A percentile compares a stretch with the other conserved stretches of the same genome.
Evolutionary conservation across 2,113 vertebrate genomes (phyloP).

Genomic region (Corydoras maculifer): DNA sequence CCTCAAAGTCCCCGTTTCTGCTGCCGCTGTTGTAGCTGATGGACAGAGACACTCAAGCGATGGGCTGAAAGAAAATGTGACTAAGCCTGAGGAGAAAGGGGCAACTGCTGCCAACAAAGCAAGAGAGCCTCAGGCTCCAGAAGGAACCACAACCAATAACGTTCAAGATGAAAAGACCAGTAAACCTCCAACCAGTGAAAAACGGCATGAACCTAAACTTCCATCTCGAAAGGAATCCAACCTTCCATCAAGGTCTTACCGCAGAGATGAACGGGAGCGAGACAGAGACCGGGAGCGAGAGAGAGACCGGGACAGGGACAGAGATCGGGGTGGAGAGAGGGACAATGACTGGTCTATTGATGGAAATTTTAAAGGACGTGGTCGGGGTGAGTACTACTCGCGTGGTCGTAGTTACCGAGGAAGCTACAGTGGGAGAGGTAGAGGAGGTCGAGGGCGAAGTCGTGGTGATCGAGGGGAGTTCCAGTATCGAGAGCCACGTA

Average conservation of each 20-base stretch:
- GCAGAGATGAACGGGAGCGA: constrained; percentile 73
- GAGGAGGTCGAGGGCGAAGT: constrained; percentile 82
- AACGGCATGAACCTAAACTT: constrained; percentile 71
- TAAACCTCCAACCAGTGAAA: constrained; percentile 67
- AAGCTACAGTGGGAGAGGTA: constrained; percentile 81
- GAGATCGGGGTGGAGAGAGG: constrained; percentile 55
- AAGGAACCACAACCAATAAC: constrained; percentile 47
- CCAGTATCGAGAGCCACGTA: constrained; percentile 81
- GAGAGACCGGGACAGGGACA: constrained; percentile 36
- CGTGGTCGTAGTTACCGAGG: constrained; percentile 91
- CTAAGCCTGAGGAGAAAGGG: constrained; percentile 47
- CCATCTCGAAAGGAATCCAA: constrained; percentile 71
- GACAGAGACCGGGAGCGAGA: constrained; percentile 48
- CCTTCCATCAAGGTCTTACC: constrained; percentile 72
- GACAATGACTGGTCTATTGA: constrained; percentile 88
- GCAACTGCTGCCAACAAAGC: constrained; percentile 34
- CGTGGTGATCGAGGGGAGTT: constrained; percentile 84
- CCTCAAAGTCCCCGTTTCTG: constrained; percentile 49
- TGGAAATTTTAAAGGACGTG: constrained; percentile 81
- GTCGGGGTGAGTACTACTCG: constrained; percentile 92
- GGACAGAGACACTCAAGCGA: constrained; percentile 51
- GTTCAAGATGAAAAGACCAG: constrained; percentile 79
- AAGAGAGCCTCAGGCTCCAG: constrained; percentile 55
- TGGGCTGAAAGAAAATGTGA: constrained; percentile 47
- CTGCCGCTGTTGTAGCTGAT: constrained; percentile 63